These are phyloP conservation scores for Ageneiosus marmoratus DNA, from an alignment of 2,113 vertebrate genomes.

Conservation along the genomic window DNA sequence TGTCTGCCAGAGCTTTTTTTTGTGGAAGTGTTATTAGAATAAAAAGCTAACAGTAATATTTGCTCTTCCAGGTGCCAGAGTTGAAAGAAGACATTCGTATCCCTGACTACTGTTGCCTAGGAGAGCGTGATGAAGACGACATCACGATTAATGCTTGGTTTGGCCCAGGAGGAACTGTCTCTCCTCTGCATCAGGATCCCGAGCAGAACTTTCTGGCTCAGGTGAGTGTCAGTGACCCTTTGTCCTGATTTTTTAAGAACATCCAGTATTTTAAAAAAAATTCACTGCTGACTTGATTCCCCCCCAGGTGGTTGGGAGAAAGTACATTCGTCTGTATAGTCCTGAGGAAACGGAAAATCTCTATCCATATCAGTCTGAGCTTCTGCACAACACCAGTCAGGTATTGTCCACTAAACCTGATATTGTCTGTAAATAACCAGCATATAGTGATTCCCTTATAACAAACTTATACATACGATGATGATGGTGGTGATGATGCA, in stretches of 20 bases:
- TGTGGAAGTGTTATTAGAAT: neutral
- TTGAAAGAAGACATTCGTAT: conserved; percentile 88
- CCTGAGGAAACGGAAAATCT: conserved; percentile 81
- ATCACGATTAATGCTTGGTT: conserved; percentile 97
- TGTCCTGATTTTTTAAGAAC: neutral
- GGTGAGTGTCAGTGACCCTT: conserved; percentile 64
- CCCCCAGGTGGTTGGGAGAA: conserved; percentile 86
- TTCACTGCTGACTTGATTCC: neutral
- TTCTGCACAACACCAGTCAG: conserved; percentile 97
- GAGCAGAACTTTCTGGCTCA: conserved; percentile 94
- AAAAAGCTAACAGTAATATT: neutral
- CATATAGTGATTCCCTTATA: neutral
- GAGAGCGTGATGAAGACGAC: conserved; percentile 85
- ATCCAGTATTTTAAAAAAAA: neutral
- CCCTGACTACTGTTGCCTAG: conserved; percentile 95
- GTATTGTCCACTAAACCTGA: conserved; percentile 63
- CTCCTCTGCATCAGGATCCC: conserved; percentile 95
- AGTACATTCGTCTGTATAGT: conserved; percentile 88
- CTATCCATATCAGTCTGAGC: conserved; percentile 85
- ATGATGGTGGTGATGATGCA: conserved; percentile 4
- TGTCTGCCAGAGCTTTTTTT: neutral
- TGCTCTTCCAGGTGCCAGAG: conserved; percentile 82
- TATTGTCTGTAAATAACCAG: neutral
- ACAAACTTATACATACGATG: neutral
- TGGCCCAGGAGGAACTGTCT: conserved; percentile 86